Conservation (phyloP, 2,113 vertebrate species). For the Syrmaticus mikado region DNA sequence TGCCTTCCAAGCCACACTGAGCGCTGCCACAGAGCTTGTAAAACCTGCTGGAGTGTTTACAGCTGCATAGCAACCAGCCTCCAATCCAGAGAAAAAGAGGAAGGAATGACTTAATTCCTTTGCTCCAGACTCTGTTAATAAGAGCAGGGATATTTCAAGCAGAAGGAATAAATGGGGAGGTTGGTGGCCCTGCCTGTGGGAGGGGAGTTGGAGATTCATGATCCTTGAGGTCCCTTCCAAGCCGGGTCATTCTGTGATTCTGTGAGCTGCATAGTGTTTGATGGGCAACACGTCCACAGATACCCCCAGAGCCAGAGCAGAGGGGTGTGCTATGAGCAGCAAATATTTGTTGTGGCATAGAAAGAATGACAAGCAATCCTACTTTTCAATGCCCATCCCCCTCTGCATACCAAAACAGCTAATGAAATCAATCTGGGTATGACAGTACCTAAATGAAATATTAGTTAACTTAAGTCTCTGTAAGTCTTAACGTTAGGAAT, state of each 20-base stretch:
- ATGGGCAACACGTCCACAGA: background rate
- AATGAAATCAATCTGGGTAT: background rate
- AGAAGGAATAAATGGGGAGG: background rate
- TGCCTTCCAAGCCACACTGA: background rate
- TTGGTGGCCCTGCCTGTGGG: too few relatives aligned
- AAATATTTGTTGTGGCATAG: background rate
- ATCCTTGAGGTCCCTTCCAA: too few relatives aligned
- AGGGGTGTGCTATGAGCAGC: background rate
- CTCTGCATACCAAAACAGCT: background rate
- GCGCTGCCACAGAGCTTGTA: background rate
- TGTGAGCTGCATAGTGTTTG: background rate
- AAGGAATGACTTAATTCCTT: background rate
- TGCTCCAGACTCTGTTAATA: background rate
- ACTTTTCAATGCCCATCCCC: background rate
- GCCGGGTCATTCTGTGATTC: too few relatives aligned
- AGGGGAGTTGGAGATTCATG: too few relatives aligned
- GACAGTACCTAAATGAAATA: background rate
- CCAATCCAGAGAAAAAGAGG: background rate
- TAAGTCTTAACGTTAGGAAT: background rate
- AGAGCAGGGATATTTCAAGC: background rate
- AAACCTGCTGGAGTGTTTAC: background rate
- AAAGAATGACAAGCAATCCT: background rate
- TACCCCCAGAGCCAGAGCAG: accelerated
- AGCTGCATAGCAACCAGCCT: background rate
- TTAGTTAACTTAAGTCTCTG: background rate